These are phyloP conservation scores for Stigmatopora argus DNA, from an alignment of 2,113 vertebrate species.

Conservation along the genomic window DNA sequence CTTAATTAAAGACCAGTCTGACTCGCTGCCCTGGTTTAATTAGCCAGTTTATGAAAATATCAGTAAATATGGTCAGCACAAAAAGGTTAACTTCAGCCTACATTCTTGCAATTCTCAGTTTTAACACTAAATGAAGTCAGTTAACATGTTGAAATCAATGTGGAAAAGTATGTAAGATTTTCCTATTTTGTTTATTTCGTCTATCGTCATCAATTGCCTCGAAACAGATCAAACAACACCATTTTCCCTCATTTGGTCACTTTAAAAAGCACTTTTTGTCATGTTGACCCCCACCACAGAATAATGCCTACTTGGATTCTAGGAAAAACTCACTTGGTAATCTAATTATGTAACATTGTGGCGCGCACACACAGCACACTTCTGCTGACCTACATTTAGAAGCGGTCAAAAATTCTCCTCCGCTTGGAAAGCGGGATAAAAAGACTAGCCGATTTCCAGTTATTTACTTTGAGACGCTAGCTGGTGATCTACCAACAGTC, in stretches of 20 bases:
- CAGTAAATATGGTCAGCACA: no score
- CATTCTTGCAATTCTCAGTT: no score
- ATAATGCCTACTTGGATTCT: not conserved
- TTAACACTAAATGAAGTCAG: no score
- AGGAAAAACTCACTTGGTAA: not conserved
- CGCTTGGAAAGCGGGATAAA: conserved; percentile 2
- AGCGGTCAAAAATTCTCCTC: conserved; percentile 1
- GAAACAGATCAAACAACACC: not conserved
- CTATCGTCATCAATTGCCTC: no score
- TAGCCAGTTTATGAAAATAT: no score
- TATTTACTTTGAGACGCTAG: not conserved
- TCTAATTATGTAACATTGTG: not conserved
- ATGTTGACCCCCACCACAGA: not conserved
- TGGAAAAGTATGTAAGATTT: no score
- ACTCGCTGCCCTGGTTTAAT: no score
- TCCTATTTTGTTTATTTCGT: no score
- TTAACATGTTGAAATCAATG: no score
- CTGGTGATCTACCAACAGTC: not conserved
- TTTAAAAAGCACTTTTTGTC: not conserved
- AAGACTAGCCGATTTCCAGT: not conserved
- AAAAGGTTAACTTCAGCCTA: no score
- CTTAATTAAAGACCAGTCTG: no score
- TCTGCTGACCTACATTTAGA: not conserved
- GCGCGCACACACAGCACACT: not conserved
- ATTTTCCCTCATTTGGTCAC: not conserved